Evolutionary conservation across 2,888 invertebrate genomes (phyloP).

Genomic region (Sussaba pulchella): DNA sequence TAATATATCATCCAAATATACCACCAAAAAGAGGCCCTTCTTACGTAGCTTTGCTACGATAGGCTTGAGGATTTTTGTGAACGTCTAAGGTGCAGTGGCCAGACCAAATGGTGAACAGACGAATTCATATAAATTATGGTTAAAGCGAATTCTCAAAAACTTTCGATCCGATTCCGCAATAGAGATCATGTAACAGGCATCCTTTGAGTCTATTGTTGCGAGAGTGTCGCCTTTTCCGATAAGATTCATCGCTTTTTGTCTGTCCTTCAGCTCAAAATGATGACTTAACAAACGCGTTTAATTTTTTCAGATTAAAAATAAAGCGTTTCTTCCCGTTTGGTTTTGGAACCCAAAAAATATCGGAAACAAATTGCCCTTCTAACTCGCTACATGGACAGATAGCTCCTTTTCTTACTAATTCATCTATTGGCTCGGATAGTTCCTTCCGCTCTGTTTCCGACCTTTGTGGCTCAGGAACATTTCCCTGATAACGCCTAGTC

Average conservation of each 20-base stretch:
- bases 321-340: too few relatives aligned
- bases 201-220: too few relatives aligned
- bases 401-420: slow-evolving; percentile 35
- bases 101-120: slow-evolving; percentile 71
- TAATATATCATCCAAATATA: slow-evolving; percentile 47
- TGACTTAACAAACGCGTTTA: too few relatives aligned
- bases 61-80: slow-evolving; percentile 69
- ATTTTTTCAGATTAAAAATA: slow-evolving; percentile 30
- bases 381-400: slow-evolving; percentile 37
- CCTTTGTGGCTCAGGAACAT: neutral
- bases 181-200: too few relatives aligned
- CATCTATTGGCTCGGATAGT: neutral
- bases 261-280: too few relatives aligned
- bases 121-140: too few relatives aligned
- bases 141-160: too few relatives aligned
- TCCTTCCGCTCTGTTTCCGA: slow-evolving; percentile 21
- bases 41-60: slow-evolving; percentile 28
- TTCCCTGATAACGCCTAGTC: slow-evolving; percentile 18
- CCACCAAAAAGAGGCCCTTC: neutral
- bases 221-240: slow-evolving; percentile 1
- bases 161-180: too few relatives aligned
- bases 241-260: too few relatives aligned
- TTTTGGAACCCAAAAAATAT: too few relatives aligned
- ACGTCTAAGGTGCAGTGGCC: slow-evolving; percentile 68
- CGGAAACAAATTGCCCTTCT: too few relatives aligned